Conservation (phyloP, 2,888 invertebrate genomes). For the Esperia sulphurella region DNA sequence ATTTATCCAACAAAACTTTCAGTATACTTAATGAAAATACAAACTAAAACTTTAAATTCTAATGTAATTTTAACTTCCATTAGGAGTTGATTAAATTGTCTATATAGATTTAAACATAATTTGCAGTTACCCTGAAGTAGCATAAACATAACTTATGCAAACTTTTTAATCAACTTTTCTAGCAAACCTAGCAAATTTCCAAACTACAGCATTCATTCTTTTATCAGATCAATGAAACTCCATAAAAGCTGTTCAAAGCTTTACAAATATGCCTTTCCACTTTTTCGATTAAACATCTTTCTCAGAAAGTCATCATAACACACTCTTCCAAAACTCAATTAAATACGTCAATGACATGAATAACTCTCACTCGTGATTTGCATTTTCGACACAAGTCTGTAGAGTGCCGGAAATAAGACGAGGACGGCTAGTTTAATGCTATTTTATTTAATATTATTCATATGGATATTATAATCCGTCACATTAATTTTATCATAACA, state of each 20-base stretch:
- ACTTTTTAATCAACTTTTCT: background rate
- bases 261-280: background rate
- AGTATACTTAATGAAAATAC: constrained; percentile 1
- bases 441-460: background rate
- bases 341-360: background rate
- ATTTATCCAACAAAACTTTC: constrained; percentile 2
- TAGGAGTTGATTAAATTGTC: background rate
- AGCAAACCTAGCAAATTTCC: background rate
- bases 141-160: background rate
- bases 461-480: background rate
- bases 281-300: too few species aligned
- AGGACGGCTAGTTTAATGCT: constrained; percentile 13
- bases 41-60: constrained; percentile 10
- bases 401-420: background rate
- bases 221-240: background rate
- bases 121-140: constrained; percentile 10
- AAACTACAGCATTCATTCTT: background rate
- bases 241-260: background rate
- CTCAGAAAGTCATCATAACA: too few species aligned
- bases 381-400: background rate
- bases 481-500: background rate
- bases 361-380: background rate
- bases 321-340: too few species aligned
- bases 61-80: constrained; percentile 2
- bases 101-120: constrained; percentile 5